Base-by-base conservation (phyloP, 92 coral and sea anemone species). In the Virgularia gustaviana region DNA sequence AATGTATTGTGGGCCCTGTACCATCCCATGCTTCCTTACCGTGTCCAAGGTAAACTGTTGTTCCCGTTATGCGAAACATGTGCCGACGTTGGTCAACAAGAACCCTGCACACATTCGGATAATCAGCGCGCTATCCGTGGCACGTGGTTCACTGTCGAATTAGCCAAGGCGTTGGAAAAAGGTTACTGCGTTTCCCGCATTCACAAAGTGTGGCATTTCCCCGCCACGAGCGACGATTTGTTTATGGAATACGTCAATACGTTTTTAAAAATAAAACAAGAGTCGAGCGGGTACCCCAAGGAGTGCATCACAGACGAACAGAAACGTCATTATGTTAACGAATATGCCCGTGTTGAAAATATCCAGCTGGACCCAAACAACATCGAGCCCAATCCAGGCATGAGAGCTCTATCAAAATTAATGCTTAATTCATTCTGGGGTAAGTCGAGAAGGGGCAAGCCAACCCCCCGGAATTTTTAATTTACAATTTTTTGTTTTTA, bases 391-490 rank as follows among this genome's bases (percentile, higher is more conserved):
- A n/a, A n/a, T n/a, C n/a, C n/a, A n/a, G n/a, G n/a, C n/a, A n/a
- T n/a, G n/a, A n/a, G n/a, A n/a, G n/a, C n/a, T n/a, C n/a, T 83
- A 28, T 72, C 84, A 2, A 83, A 84, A 28, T 49, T 83, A 11
- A 78, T 83, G 83, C 49, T 78, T n/a, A 83, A 73, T 31, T 70
- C 80, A 2, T 55, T 55, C 31, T n/a, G 62, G 25, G 62, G 62
- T 55, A 55, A 55, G 10, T 47, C 2, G 22, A 3, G 16, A 19
- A 9, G 22, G 16, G 23, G 2, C 4, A 47, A 2, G 23, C 16
- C 2, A 16, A 16, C 16, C 23, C 4, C 4, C 55, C 23, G 55
- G 4, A 47, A 47, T 16, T 9, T 43, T 16, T 43, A 13, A 43
- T 43, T 43, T 1, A 13, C 2, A 2, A 43, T 43, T 6, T 6